phyloP scores from a whole-genome alignment of 1,140 invertebrate genomes.

The Nylanderia fulva region DNA sequence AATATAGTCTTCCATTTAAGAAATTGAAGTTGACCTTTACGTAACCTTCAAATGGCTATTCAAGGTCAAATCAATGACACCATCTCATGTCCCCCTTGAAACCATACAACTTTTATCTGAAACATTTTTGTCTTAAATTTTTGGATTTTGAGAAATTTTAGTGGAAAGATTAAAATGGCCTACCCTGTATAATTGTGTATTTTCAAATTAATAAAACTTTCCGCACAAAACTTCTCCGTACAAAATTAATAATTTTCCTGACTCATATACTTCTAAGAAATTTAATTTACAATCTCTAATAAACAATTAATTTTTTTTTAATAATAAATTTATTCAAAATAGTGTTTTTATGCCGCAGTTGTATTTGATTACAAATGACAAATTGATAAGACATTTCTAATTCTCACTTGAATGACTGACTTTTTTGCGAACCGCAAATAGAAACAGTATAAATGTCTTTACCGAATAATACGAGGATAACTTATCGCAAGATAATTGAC shows the following conservation, averaged over 20 bases:
- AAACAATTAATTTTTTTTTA: neutral
- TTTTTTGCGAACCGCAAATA: neutral
- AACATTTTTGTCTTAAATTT: too few species aligned
- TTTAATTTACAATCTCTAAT: neutral
- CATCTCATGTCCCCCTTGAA: too few species aligned
- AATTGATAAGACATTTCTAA: neutral
- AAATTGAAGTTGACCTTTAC: too few species aligned
- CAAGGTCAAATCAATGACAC: too few species aligned
- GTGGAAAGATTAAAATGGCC: too few species aligned
- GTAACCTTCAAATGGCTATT: too few species aligned
- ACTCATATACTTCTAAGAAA: too few species aligned
- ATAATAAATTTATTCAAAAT: slow-evolving; percentile 10
- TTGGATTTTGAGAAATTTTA: too few species aligned
- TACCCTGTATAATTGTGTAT: neutral
- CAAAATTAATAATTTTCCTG: neutral
- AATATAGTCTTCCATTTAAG: too few species aligned
- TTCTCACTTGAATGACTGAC: neutral
- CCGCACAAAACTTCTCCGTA: neutral
- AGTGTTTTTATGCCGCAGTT: neutral
- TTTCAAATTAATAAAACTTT: neutral
- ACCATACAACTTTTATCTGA: too few species aligned
- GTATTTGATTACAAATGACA: neutral
- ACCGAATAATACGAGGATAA: slow-evolving; percentile 26
- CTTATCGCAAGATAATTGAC: slow-evolving; percentile 37
- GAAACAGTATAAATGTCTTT: slow-evolving; percentile 16